phyloP scores from a whole-genome alignment of 2,888 invertebrate species.

The Ichneumoninae sp. region DNA sequence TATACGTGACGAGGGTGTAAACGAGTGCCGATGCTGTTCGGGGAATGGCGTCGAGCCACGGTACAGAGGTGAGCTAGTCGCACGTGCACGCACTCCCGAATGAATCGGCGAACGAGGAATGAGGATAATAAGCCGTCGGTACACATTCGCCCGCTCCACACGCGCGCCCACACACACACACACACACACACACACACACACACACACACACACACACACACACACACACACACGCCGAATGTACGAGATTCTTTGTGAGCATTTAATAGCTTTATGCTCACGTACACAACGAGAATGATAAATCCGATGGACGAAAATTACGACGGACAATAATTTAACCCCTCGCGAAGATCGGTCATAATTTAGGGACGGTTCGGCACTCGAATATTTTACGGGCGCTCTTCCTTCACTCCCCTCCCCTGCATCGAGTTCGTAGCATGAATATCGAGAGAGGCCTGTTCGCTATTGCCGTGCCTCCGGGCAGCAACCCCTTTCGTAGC shows the following conservation, averaged over 20 bases:
- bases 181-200: no score
- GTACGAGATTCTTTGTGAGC: slow-evolving; percentile 11
- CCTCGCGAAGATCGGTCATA: slow-evolving; percentile 47
- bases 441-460: slow-evolving; percentile 37
- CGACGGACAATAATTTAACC: slow-evolving; percentile 41
- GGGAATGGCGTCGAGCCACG: slow-evolving; percentile 18
- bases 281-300: slow-evolving; percentile 31
- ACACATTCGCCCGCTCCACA: neutral
- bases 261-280: neutral
- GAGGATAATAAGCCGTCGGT: slow-evolving; percentile 62
- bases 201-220: no score
- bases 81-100: slow-evolving; percentile 65
- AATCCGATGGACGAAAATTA: slow-evolving; percentile 43
- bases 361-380: slow-evolving; percentile 32
- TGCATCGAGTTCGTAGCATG: slow-evolving; percentile 32
- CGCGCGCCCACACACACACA: no score
- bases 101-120: slow-evolving; percentile 53
- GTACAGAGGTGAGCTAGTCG: slow-evolving; percentile 26
- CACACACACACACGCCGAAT: neutral
- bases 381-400: slow-evolving; percentile 41
- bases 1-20: slow-evolving; percentile 65
- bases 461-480: neutral
- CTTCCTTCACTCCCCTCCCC: slow-evolving; percentile 7
- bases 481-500: neutral
- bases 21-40: slow-evolving; percentile 43